Percentiles rank a stretch among this genome's conserved stretches.
These are phyloP conservation scores for Syrphus vitripennis DNA, from an alignment of 2,888 invertebrate genomes.

Conservation along the genomic window DNA sequence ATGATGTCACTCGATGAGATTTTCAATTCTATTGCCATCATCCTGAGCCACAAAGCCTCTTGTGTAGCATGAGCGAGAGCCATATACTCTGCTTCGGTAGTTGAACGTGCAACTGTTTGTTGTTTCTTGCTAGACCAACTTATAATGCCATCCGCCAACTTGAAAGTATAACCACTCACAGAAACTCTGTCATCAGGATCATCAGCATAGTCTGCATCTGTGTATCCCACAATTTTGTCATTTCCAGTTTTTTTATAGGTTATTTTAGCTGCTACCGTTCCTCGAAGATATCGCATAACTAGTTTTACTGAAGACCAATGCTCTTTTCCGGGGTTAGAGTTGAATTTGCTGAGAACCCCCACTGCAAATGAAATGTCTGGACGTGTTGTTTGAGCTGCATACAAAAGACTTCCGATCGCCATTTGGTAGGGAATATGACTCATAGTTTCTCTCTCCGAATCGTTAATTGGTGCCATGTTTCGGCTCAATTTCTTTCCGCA, in stretches of 20 bases:
- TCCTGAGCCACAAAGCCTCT: constrained; percentile 38
- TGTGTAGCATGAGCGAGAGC: constrained; percentile 28
- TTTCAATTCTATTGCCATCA: constrained; percentile 11
- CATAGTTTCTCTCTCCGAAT: constrained; percentile 6
- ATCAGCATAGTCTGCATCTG: constrained; percentile 7
- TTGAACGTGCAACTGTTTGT: constrained; percentile 36
- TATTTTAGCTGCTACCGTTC: constrained; percentile 6
- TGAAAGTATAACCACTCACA: neutral
- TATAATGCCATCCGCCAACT: constrained; percentile 19
- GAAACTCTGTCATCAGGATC: constrained; percentile 7
- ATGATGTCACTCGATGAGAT: constrained; percentile 14
- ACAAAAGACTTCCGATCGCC: neutral
- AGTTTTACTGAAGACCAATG: constrained; percentile 39
- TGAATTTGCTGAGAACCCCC: constrained; percentile 33
- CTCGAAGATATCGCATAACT: constrained; percentile 17
- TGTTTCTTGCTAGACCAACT: constrained; percentile 41
- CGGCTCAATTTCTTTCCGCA: constrained; percentile 10
- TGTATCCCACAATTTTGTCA: constrained; percentile 9
- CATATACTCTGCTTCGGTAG: constrained; percentile 41
- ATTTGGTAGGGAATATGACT: constrained; percentile 29
- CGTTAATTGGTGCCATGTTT: constrained; percentile 33
- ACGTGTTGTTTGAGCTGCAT: constrained; percentile 21
- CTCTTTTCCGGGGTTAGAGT: constrained; percentile 9
- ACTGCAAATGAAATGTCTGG: constrained; percentile 32
- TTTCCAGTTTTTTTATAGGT: constrained; percentile 9